These are phyloP conservation scores for Neodon shergylaensis DNA, from an alignment of 2,113 vertebrate species.

Conservation along the genomic window DNA sequence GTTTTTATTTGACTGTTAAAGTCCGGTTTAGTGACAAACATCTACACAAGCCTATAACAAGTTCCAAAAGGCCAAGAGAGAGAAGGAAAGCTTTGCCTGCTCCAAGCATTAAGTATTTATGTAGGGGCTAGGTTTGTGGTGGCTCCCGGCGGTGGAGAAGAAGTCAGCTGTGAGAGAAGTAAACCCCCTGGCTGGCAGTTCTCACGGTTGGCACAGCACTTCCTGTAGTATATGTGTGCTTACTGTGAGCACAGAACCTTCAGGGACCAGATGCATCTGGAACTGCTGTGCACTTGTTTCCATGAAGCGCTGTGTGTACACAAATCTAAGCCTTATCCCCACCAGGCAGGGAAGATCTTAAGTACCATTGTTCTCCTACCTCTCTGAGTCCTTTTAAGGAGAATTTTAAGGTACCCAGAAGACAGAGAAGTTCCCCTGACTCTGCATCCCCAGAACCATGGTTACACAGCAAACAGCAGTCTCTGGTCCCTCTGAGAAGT, in stretches of 20 bases:
- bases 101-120: neutral
- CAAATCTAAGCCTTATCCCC: neutral
- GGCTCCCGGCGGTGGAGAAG: neutral
- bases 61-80: neutral
- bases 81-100: neutral
- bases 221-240: rapidly evolving
- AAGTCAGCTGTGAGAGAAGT: neutral
- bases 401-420: neutral
- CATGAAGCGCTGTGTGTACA: neutral
- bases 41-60: neutral
- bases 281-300: neutral
- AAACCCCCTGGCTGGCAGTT: neutral
- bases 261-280: neutral
- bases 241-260: no score
- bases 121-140: neutral
- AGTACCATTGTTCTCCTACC: neutral
- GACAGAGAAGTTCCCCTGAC: neutral
- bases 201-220: neutral
- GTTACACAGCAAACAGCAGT: no score
- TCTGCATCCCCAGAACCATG: neutral
- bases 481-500: no score
- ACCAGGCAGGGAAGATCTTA: neutral
- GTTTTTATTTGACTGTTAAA: neutral
- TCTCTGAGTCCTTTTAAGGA: neutral
- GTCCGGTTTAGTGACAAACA: neutral